phyloP scores from a whole-genome alignment of 2,797 vertebrate species.

The Chanos chanos region DNA sequence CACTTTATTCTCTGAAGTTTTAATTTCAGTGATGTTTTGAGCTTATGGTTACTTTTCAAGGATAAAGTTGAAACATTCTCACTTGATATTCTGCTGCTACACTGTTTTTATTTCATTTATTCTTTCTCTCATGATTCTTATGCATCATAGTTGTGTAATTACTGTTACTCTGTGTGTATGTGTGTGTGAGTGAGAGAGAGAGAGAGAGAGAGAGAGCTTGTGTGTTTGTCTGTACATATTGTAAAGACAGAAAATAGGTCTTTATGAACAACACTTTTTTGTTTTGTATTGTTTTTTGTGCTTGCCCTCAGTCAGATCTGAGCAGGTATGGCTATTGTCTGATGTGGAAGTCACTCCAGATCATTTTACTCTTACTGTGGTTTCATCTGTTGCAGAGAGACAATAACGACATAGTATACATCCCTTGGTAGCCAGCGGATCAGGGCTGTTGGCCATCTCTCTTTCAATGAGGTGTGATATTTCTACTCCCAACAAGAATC shows the following conservation, averaged over 20 bases:
- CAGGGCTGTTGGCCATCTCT: neutral
- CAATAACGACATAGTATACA: constrained; percentile 27
- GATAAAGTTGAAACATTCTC: too few species aligned
- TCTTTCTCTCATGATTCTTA: too few species aligned
- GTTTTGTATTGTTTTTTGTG: constrained; percentile 16
- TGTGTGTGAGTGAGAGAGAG: too few species aligned
- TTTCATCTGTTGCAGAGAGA: constrained; percentile 26
- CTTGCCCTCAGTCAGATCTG: constrained; percentile 18
- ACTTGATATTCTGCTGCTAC: neutral
- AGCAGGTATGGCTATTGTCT: constrained; percentile 31
- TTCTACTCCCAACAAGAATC: constrained; percentile 21
- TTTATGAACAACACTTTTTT: constrained; percentile 26
- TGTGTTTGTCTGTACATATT: constrained; percentile 1
- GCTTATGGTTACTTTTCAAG: too few species aligned
- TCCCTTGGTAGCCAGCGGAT: neutral
- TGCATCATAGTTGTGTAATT: too few species aligned
- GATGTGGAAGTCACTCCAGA: constrained; percentile 19
- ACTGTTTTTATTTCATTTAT: neutral
- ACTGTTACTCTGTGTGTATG: too few species aligned
- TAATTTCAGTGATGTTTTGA: too few species aligned
- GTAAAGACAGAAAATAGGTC: constrained; percentile 22
- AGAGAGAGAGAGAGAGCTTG: neutral
- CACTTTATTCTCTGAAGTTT: too few species aligned
- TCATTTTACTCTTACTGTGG: constrained; percentile 29
- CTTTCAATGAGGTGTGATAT: constrained; percentile 33